phyloP scores from a whole-genome alignment of 92 coral and sea anemone genomes.

The Metridium senile region DNA sequence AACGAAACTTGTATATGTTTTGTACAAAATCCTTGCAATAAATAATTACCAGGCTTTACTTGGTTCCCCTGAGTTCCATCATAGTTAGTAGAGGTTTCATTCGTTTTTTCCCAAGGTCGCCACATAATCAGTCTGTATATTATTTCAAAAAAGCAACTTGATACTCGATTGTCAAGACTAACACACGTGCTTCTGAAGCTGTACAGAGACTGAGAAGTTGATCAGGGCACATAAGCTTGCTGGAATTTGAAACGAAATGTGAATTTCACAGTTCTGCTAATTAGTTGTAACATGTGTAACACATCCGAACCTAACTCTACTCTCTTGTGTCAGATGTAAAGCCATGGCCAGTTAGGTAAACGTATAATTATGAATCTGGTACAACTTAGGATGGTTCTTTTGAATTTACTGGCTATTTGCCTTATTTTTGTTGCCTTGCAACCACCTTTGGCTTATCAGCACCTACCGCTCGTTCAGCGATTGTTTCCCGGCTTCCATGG shows the following conservation, averaged over 20 bases:
- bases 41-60: neutral
- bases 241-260: neutral
- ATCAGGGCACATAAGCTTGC: neutral
- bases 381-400: neutral
- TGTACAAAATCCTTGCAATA: slow-evolving; percentile 1
- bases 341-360: no score
- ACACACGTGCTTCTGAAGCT: no score
- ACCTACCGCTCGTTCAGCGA: neutral
- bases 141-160: neutral
- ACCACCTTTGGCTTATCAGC: neutral
- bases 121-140: neutral
- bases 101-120: neutral
- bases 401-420: neutral
- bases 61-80: neutral
- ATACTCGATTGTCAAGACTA: neutral
- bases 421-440: neutral
- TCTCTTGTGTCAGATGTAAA: no score
- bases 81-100: neutral
- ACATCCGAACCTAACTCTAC: neutral
- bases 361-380: neutral
- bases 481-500: slow-evolving; percentile 1
- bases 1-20: neutral
- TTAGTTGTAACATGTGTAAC: neutral
- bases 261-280: neutral
- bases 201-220: no score